These are phyloP conservation scores for Cephus sareptanus DNA, from an alignment of 2,888 invertebrate genomes.

Conservation along the genomic window DNA sequence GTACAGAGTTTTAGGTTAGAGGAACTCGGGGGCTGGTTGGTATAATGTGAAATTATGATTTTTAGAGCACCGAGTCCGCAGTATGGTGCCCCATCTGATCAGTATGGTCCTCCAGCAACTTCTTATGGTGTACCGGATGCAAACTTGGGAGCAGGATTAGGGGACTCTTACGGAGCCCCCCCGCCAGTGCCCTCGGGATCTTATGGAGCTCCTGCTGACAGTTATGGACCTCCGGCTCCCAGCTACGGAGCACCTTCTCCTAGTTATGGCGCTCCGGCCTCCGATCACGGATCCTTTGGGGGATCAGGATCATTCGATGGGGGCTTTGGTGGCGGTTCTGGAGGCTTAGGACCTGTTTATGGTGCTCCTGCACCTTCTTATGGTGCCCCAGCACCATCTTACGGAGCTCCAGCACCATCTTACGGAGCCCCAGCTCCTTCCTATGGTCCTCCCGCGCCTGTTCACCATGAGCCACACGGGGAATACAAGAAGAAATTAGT, in stretches of 20 bases:
- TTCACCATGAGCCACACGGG: conserved; percentile 72
- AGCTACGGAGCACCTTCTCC: conserved; percentile 31
- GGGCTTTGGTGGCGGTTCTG: conserved; percentile 61
- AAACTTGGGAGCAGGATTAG: conserved; percentile 23
- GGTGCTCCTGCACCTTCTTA: conserved; percentile 31
- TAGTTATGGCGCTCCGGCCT: conserved; percentile 41
- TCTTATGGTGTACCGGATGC: conserved; percentile 29
- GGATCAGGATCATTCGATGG: conserved; percentile 10
- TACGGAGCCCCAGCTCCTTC: conserved; percentile 37
- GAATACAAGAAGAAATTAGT: conserved; percentile 85
- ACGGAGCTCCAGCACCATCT: conserved; percentile 39
- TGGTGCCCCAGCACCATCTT: conserved; percentile 11
- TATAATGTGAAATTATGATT: neutral
- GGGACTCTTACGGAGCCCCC: conserved; percentile 26
- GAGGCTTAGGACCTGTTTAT: conserved; percentile 20
- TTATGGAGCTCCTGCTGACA: conserved; percentile 42
- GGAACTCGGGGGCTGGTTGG: neutral
- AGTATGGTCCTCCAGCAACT: conserved; percentile 32
- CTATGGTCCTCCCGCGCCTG: conserved; percentile 25
- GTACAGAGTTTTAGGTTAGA: conserved; percentile 28
- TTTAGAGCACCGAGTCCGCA: conserved; percentile 44
- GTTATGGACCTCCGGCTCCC: conserved; percentile 16
- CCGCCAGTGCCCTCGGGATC: conserved; percentile 29
- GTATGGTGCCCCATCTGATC: conserved; percentile 40
- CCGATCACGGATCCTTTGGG: conserved; percentile 18